Evolutionary conservation across 35 echinoderm and acorn worm genomes (phyloP).

Genomic region (Heliocidaris erythrogramma): DNA sequence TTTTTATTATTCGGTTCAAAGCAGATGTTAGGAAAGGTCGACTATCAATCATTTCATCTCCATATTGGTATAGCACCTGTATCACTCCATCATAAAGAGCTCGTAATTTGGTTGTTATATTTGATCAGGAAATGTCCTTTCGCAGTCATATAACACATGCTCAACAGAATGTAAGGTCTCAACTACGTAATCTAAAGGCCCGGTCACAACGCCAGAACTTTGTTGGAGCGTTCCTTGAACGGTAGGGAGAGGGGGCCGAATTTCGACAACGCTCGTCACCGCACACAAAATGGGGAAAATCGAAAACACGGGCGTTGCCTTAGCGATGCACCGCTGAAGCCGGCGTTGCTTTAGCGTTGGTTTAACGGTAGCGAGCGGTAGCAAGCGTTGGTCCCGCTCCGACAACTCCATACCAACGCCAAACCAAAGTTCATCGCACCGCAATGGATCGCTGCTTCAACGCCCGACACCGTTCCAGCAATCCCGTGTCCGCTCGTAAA

Average conservation of each 20-base stretch:
- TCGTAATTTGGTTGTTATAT: no score
- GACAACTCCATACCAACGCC: no score
- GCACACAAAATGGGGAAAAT: slow-evolving; percentile 28
- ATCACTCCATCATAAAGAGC: no score
- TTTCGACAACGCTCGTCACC: slow-evolving; percentile 39
- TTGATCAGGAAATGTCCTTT: no score
- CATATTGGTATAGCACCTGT: no score
- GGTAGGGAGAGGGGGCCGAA: slow-evolving; percentile 38
- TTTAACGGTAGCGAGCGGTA: slow-evolving; percentile 34
- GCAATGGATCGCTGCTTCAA: slow-evolving; percentile 26
- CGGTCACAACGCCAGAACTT: slow-evolving; percentile 18
- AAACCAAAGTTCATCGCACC: no score
- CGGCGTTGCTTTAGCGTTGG: slow-evolving; percentile 39
- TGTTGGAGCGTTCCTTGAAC: slow-evolving; percentile 33
- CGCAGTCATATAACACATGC: no score
- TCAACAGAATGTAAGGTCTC: no score
- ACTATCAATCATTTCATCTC: no score
- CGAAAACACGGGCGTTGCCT: slow-evolving; percentile 42
- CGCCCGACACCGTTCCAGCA: slow-evolving; percentile 20
- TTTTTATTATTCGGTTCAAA: no score
- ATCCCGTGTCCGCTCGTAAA: slow-evolving; percentile 36
- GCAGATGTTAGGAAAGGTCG: no score
- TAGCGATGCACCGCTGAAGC: slow-evolving; percentile 29
- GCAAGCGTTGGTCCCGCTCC: slow-evolving; percentile 32
- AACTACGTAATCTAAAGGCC: no score